These are phyloP conservation scores for Porites divaricata DNA, from an alignment of 92 coral and sea anemone genomes.

Conservation along the genomic window DNA sequence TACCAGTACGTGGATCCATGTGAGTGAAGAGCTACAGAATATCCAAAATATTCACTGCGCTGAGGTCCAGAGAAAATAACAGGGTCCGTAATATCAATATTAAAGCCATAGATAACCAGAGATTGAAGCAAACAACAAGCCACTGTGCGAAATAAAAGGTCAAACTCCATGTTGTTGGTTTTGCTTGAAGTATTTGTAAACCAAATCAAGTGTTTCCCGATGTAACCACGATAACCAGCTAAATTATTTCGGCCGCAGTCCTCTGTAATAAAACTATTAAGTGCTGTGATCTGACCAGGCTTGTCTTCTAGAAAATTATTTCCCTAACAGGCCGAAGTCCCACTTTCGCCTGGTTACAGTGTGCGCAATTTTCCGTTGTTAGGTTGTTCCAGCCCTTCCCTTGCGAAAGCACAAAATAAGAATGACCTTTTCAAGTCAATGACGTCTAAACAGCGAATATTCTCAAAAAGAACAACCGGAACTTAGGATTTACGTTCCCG, in stretches of 20 bases:
- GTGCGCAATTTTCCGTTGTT: not conserved
- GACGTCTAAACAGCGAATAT: not conserved
- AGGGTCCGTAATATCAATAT: conserved; percentile 53
- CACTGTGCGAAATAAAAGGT: not conserved
- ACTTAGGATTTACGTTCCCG: not conserved
- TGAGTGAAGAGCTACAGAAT: conserved; percentile 68
- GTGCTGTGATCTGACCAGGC: not conserved
- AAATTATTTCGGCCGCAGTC: not conserved
- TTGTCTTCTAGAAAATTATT: not conserved
- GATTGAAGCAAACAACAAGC: not conserved
- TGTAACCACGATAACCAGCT: not conserved
- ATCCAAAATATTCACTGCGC: conserved; percentile 54
- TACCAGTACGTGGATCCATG: conserved; percentile 33
- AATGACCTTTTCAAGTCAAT: not conserved
- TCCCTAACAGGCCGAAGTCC: not conserved
- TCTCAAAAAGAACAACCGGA: not conserved
- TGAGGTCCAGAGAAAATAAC: conserved; percentile 39
- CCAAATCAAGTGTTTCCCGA: not conserved
- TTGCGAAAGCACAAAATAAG: not conserved
- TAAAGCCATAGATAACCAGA: conserved; percentile 32
- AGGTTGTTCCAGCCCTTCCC: not conserved
- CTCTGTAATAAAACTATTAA: not conserved
- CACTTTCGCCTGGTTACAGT: not conserved
- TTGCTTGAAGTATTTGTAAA: not conserved
- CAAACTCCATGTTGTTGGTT: not conserved